These are phyloP conservation scores for Tinamus major DNA, from an alignment of 2,797 vertebrate species.

Conservation along the genomic window DNA sequence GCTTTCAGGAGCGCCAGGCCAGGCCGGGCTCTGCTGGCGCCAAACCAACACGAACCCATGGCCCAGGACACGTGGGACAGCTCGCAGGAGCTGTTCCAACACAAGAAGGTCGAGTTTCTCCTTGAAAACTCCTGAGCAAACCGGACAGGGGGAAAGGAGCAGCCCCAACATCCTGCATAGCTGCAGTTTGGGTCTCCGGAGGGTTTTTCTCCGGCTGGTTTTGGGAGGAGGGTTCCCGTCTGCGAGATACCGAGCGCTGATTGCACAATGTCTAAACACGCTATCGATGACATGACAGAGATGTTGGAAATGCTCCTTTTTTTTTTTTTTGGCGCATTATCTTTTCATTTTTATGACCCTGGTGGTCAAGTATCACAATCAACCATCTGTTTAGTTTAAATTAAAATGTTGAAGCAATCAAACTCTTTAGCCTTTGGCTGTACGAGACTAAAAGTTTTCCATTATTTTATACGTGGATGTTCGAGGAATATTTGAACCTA, in stretches of 20 bases:
- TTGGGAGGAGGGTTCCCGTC: not conserved
- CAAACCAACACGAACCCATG: not conserved
- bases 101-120: not conserved
- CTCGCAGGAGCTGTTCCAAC: not conserved
- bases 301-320: not conserved
- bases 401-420: not conserved
- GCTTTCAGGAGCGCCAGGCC: not conserved
- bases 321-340: not conserved
- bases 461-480: constrained; percentile 42
- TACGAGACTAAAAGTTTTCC: constrained; percentile 29
- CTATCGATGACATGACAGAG: not conserved
- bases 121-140: not conserved
- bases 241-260: not conserved
- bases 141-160: not conserved
- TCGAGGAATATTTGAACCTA: constrained; percentile 63
- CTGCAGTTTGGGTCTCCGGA: not conserved
- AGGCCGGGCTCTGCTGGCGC: not conserved
- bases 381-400: not conserved
- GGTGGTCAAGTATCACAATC: not conserved
- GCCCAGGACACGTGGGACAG: not conserved
- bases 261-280: not conserved
- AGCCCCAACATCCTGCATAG: accelerated
- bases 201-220: not conserved
- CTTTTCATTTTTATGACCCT: not conserved
- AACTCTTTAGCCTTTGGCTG: constrained; percentile 21